Conservation (phyloP, 1,140 invertebrate genomes). For the Drosophila teissieri region DNA sequence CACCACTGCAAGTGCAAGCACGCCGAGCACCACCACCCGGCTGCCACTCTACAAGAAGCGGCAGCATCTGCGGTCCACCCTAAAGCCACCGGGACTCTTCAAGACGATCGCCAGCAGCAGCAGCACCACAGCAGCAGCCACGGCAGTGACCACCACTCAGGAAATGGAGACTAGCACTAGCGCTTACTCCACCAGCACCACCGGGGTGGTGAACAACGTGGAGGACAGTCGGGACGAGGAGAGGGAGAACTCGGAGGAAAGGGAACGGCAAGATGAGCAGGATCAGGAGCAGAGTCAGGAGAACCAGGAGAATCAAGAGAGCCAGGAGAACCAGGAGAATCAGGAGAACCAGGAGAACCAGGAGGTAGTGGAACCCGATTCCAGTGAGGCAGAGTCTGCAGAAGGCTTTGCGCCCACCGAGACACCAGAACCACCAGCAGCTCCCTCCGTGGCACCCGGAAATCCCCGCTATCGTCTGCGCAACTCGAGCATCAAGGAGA, state of each 20-base stretch:
- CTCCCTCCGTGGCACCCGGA: slow-evolving; percentile 1
- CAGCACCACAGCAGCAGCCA: slow-evolving; percentile 10
- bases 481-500: slow-evolving; percentile 39
- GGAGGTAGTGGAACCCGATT: slow-evolving; percentile 12
- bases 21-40: slow-evolving; percentile 58
- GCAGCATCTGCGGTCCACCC: slow-evolving; percentile 67
- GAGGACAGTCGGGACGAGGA: slow-evolving; percentile 27
- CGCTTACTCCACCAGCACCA: slow-evolving; percentile 14
- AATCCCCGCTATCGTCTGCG: slow-evolving; percentile 40
- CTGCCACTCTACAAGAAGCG: slow-evolving; percentile 78
- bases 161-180: slow-evolving; percentile 45
- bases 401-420: slow-evolving; percentile 15
- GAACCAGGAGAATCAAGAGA: neutral
- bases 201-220: neutral
- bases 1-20: slow-evolving; percentile 11
- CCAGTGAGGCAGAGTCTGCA: slow-evolving; percentile 15
- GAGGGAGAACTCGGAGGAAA: neutral
- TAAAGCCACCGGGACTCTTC: slow-evolving; percentile 61
- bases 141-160: slow-evolving; percentile 20
- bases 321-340: slow-evolving; percentile 1
- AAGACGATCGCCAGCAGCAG: slow-evolving; percentile 36
- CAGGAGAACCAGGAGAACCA: neutral
- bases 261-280: neutral
- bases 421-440: neutral
- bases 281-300: slow-evolving; percentile 15